Base-by-base conservation (phyloP, 2,888 invertebrate species). In the Eilema griseolum region DNA sequence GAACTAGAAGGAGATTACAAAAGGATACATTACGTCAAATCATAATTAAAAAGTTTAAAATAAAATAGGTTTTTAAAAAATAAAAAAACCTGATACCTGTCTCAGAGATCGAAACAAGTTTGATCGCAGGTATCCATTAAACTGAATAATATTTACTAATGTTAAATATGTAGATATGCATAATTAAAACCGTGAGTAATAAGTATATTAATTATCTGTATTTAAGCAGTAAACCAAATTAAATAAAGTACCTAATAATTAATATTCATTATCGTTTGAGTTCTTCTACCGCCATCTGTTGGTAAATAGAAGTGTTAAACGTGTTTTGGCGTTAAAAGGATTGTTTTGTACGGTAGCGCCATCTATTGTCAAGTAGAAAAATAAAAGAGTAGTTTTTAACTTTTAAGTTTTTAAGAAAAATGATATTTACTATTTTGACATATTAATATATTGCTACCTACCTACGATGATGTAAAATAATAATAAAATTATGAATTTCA, bases 291-390 rank as follows among this genome's bases (percentile, higher is more conserved):
- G 75, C 75, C 83, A 83, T 79, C 82, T 79, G 61, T 65, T 52
- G 67, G 61, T 41, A 71, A 78, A 69, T 82, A 83, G 82, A 62
- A 4, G 20, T 20, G 75, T 62, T 24, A 62, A 31, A n/a, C 26
- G 23, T 3, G 16, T 3, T 41, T 52, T 52, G 52, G n/a, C 16
- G 11, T 41, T 11, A 26, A 4, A 26, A 20, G 16, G 4, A 62
- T 62, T 41, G 41, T 10, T 11, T 24, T 41, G 26, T 3, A 10
- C 14, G 11, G 61, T 73, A 20, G 8, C 64, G 78, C 67, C 76
- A 80, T 80, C 81, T 82, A 62, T 69, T 59, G 24, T 60, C 26
- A 16, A 78, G 69, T 63, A 66, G 83, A 61, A 61, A 8, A 59
- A n/a, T 41, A 46, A 20, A 7, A 41, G 0, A 16, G 26, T 37